Percentiles rank a stretch among this genome's conserved stretches.
Conservation (phyloP, 1,140 invertebrate species). For the Ridgeia piscesae region DNA sequence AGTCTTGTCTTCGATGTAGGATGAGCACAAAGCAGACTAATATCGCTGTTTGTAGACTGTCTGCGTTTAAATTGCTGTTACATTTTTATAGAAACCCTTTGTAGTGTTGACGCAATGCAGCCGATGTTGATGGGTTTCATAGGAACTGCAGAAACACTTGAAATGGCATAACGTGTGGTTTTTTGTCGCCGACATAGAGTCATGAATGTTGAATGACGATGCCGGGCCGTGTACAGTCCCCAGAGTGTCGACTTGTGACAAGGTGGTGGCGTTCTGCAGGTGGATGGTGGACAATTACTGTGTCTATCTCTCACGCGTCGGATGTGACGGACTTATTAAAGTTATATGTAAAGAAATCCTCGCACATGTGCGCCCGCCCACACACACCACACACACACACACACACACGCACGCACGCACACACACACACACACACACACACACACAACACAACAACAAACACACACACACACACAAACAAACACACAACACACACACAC, state of each 20-base stretch:
- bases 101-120: not conserved
- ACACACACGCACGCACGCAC: too few species aligned
- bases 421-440: not conserved
- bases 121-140: not conserved
- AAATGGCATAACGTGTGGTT: not conserved
- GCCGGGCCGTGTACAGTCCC: not conserved
- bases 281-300: not conserved
- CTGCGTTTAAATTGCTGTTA: not conserved
- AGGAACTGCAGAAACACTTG: not conserved
- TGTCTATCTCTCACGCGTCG: not conserved
- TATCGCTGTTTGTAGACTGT: not conserved
- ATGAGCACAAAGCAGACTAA: not conserved
- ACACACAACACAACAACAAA: not conserved
- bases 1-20: not conserved
- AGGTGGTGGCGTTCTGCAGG: not conserved
- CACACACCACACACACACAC: not conserved
- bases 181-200: not conserved
- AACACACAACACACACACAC: not conserved
- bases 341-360: not conserved
- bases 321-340: not conserved
- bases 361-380: not conserved
- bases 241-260: not conserved
- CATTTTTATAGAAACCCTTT: not conserved
- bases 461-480: not conserved
- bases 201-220: not conserved